A percentile compares a stretch with the other conserved stretches of the same genome.
phyloP scores from a whole-genome alignment of 2,888 invertebrate genomes.

The Heliconius ethilla region DNA sequence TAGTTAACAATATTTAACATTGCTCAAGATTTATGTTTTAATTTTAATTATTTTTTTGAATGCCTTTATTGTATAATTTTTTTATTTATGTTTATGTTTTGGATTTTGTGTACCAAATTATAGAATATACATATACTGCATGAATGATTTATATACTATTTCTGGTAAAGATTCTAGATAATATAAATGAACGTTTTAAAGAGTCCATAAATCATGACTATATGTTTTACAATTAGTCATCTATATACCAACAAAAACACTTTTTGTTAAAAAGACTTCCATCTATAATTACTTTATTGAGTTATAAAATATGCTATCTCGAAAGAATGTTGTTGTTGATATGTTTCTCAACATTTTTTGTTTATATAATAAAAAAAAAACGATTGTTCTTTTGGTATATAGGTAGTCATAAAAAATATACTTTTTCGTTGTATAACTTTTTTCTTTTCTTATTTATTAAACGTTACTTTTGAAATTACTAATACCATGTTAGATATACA shows the following conservation, averaged over 20 bases:
- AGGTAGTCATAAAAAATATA: not conserved
- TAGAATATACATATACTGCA: not conserved
- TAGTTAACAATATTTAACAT: conserved; percentile 3
- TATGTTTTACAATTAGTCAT: not conserved
- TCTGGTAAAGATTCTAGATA: not conserved
- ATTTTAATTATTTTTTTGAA: not conserved
- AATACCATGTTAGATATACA: conserved; percentile 5
- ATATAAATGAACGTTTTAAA: not conserved
- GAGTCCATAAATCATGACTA: not conserved
- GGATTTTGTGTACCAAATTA: not conserved
- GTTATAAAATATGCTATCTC: too few species aligned
- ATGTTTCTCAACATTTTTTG: not conserved
- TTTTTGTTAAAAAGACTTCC: too few species aligned
- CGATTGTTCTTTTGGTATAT: not conserved
- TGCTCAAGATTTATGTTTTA: not conserved
- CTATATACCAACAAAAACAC: not conserved
- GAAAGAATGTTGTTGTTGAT: not conserved
- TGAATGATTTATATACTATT: not conserved
- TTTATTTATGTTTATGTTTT: not conserved
- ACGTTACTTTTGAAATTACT: not conserved
- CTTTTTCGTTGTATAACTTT: too few species aligned
- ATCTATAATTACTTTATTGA: too few species aligned
- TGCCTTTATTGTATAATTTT: not conserved
- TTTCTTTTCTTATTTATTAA: not conserved
- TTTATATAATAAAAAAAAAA: not conserved